A percentile compares a stretch with the other conserved stretches of the same genome.
phyloP scores from a whole-genome alignment of 2,888 invertebrate genomes.

The Tolmerus cingulatus region DNA sequence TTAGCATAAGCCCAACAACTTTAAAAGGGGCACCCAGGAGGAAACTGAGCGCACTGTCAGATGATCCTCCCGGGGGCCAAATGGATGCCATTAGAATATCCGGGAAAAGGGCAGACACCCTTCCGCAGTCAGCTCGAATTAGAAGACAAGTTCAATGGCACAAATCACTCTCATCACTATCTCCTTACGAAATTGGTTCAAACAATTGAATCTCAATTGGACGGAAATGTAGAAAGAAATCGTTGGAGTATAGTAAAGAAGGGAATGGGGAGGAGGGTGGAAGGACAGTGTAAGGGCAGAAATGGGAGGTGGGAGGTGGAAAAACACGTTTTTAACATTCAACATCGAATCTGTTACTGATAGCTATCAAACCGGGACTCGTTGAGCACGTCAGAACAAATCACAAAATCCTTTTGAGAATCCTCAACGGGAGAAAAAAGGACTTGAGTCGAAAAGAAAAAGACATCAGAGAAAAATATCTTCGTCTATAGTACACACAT shows the following conservation, averaged over 20 bases:
- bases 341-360: slow-evolving; percentile 41
- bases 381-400: slow-evolving; percentile 42
- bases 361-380: slow-evolving; percentile 38
- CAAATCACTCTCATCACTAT: slow-evolving; percentile 28
- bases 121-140: not conserved
- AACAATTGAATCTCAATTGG: slow-evolving; percentile 37
- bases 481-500: not conserved
- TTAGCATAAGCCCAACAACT: not conserved
- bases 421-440: slow-evolving; percentile 2
- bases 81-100: not conserved
- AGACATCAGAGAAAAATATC: slow-evolving; percentile 13
- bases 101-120: not conserved
- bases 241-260: not conserved
- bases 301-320: not conserved
- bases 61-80: not conserved
- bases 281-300: not conserved
- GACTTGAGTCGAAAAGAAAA: not conserved
- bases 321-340: slow-evolving; percentile 40
- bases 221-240: slow-evolving; percentile 28
- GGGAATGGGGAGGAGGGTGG: not conserved
- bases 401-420: slow-evolving; percentile 41
- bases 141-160: slow-evolving; percentile 30
- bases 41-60: not conserved
- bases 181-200: slow-evolving; percentile 33
- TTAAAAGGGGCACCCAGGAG: not conserved